Evolutionary conservation across 2,797 vertebrate genomes (phyloP).

Genomic region (Catharus ustulatus): DNA sequence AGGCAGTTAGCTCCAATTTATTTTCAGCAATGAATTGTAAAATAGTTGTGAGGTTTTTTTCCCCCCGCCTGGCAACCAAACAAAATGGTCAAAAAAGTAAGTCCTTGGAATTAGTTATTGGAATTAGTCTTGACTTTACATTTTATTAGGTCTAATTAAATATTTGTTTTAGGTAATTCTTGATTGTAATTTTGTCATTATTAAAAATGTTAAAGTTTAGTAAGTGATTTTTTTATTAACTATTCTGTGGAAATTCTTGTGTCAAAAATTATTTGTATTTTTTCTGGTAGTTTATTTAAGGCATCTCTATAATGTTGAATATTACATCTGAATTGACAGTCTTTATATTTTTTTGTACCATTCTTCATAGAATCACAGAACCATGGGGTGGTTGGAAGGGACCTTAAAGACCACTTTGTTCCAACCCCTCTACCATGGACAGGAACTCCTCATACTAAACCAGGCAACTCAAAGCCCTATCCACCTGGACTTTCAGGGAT

Average conservation of each 20-base stretch:
- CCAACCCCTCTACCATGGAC: neutral
- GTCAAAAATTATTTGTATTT: slow-evolving; percentile 1
- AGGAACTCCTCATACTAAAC: neutral
- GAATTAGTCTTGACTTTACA: neutral
- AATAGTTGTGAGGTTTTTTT: neutral
- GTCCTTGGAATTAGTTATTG: neutral
- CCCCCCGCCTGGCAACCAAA: neutral
- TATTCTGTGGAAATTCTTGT: slow-evolving; percentile 4
- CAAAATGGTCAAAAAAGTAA: neutral
- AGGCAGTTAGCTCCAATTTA: neutral
- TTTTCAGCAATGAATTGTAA: neutral
- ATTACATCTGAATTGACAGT: neutral
- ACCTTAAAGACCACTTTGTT: neutral
- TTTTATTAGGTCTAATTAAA: slow-evolving; percentile 2
- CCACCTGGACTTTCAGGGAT: neutral
- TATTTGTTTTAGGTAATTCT: slow-evolving; percentile 17
- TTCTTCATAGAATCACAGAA: neutral
- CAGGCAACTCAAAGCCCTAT: neutral
- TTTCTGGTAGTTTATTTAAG: slow-evolving; percentile 26
- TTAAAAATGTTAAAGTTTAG: neutral
- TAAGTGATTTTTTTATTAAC: neutral
- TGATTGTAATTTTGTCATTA: slow-evolving; percentile 31
- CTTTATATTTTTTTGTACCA: neutral
- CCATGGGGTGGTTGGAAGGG: neutral
- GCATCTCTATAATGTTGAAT: neutral